Percentiles rank a stretch among this genome's conserved stretches.
Evolutionary conservation across 2,113 vertebrate species (phyloP).

Genomic region (Edolisoma coerulescens): DNA sequence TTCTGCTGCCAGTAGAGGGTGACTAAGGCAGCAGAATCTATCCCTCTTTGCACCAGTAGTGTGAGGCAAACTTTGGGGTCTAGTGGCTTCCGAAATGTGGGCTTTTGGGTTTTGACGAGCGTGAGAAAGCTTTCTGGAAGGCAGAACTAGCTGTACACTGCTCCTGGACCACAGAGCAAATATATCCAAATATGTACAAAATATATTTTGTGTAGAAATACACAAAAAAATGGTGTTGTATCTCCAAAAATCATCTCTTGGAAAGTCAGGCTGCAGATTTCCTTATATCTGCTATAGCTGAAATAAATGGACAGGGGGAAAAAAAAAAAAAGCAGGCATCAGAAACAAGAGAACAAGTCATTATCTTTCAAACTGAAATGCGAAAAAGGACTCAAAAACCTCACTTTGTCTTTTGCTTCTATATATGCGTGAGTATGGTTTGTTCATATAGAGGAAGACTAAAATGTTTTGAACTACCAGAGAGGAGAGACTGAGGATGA

Average conservation of each 20-base stretch:
- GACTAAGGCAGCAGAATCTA: background rate
- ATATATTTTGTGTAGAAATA: background rate
- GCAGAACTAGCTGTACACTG: background rate
- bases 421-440: background rate
- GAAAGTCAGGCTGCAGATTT: background rate
- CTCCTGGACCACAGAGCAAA: background rate
- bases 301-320: background rate
- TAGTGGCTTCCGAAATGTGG: background rate
- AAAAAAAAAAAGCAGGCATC: background rate
- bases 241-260: background rate
- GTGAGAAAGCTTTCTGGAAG: background rate
- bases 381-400: background rate
- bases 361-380: background rate
- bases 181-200: background rate
- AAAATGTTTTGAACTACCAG: background rate
- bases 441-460: background rate
- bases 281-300: background rate
- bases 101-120: background rate
- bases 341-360: background rate
- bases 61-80: background rate
- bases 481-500: background rate
- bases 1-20: background rate
- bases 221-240: rapidly evolving
- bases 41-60: rapidly evolving
- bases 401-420: background rate